A percentile compares a stretch with the other conserved stretches of the same genome.
These are phyloP conservation scores for Callopanchax toddi DNA, from an alignment of 2,113 vertebrate genomes.

Conservation along the genomic window DNA sequence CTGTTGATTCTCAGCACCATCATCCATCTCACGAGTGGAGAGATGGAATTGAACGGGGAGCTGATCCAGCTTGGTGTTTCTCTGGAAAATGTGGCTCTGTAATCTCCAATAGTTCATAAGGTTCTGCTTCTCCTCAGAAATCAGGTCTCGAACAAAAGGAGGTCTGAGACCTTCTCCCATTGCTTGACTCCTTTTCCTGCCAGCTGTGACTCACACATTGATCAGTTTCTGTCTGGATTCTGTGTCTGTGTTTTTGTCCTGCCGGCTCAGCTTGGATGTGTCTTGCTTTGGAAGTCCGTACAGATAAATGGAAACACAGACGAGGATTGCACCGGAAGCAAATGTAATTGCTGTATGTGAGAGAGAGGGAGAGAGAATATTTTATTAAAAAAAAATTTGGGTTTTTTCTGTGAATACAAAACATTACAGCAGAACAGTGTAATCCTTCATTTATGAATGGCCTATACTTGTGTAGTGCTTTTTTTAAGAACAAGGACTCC, in stretches of 20 bases:
- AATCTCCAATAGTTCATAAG: background rate
- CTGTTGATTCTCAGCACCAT: background rate
- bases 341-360: conserved; percentile 85
- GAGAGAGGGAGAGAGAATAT: too few species aligned
- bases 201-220: conserved; percentile 74
- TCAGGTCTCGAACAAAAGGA: too few species aligned
- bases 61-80: background rate
- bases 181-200: background rate
- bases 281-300: conserved; percentile 95
- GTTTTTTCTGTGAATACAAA: too few species aligned
- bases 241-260: conserved; percentile 63
- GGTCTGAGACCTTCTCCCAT: background rate
- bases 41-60: background rate
- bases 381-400: too few species aligned
- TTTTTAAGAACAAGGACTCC: too few species aligned
- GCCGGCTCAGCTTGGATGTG: conserved; percentile 80
- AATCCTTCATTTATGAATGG: too few species aligned
- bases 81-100: background rate
- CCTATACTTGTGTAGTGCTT: too few species aligned
- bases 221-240: conserved; percentile 82
- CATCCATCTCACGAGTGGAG: background rate
- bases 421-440: too few species aligned
- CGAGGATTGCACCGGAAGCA: conserved; percentile 84
- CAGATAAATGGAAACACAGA: conserved; percentile 96
- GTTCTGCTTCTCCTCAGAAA: background rate